Conservation (phyloP, 2,888 invertebrate genomes). For the Drosophila austrosaltans region DNA sequence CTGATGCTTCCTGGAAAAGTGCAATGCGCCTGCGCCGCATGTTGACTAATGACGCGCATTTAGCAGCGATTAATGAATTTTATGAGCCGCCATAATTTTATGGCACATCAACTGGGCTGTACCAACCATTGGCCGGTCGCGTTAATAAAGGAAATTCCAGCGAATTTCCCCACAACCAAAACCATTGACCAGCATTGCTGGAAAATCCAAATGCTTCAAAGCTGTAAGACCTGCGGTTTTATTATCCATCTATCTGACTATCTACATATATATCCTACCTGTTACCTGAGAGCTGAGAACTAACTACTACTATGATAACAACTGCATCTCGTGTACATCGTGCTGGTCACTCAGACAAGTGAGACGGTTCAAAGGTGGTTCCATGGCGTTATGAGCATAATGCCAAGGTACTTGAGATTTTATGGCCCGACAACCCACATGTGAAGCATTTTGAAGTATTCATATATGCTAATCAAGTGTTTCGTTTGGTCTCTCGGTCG, state of each 20-base stretch:
- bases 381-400: slow-evolving; percentile 70
- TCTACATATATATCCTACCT: slow-evolving; percentile 36
- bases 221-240: slow-evolving; percentile 66
- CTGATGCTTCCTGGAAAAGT: slow-evolving; percentile 68
- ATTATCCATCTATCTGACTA: slow-evolving; percentile 38
- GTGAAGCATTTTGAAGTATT: slow-evolving; percentile 34
- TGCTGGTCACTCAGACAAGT: background rate
- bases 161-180: slow-evolving; percentile 62
- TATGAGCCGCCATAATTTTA: slow-evolving; percentile 77
- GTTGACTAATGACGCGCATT: slow-evolving; percentile 79
- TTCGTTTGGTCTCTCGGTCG: slow-evolving; percentile 20
- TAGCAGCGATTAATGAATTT: slow-evolving; percentile 78
- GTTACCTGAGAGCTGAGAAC: slow-evolving; percentile 12
- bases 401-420: slow-evolving; percentile 70
- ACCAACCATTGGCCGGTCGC: slow-evolving; percentile 25
- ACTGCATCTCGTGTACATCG: background rate
- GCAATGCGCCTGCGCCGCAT: slow-evolving; percentile 45
- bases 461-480: slow-evolving; percentile 75
- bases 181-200: slow-evolving; percentile 61
- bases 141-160: slow-evolving; percentile 57
- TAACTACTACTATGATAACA: background rate
- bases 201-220: slow-evolving; percentile 39
- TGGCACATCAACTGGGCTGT: slow-evolving; percentile 68
- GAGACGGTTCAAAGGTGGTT: slow-evolving; percentile 28
- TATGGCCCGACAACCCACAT: slow-evolving; percentile 49